Base-by-base conservation (phyloP, 2,797 vertebrate genomes). In the Petrocephalus schoutedeni region DNA sequence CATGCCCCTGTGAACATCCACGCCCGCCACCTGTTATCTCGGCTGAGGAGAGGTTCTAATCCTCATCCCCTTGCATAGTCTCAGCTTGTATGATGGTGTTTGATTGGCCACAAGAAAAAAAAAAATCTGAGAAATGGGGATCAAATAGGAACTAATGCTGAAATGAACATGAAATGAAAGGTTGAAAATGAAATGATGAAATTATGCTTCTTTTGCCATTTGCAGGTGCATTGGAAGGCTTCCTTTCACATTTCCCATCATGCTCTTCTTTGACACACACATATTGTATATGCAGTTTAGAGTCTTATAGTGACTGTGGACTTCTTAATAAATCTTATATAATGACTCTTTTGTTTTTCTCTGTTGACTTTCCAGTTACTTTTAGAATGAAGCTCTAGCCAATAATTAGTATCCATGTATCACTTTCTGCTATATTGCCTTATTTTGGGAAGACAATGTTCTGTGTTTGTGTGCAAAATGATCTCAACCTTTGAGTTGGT, bases 61-160 rank as follows among this genome's bases (percentile, higher is more conserved):
- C 58, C 19, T 74, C 53, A 54, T 10, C 83, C 82, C 87, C 88
- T 91, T 89, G 91, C 90, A 90, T 90, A 90, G 91, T 90, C 90
- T 92, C 92, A 90, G 87, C 90, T 90, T 89, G 10, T 88, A 90
- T 88, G 89, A 61, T 88, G 89, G 59, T 83, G 9, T 83, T 83
- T 83, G 41, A 74, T 74, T 36, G 71, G 16, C 71, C 45, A 14
- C 16, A 49, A 28, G 51, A 23, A 56, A 56, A 74, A 71, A 71
- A 28, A 19, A 21, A 41, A 49, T 7, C 21, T 4, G 21, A 23
- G 19, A 67, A 28, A 67, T 7, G 16, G 16, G 21, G 77, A n/a
- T n/a, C n/a, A 53, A 4, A 16, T 19, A 36, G 67, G 67, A 32
- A 74, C 9, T 41, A 74, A 41, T 5, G 6, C 36, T 19, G 12